Evolutionary conservation across 2,888 invertebrate species (phyloP), one percentile per base, ranked within the genome.

Genomic region (Drosophila conformis): DNA sequence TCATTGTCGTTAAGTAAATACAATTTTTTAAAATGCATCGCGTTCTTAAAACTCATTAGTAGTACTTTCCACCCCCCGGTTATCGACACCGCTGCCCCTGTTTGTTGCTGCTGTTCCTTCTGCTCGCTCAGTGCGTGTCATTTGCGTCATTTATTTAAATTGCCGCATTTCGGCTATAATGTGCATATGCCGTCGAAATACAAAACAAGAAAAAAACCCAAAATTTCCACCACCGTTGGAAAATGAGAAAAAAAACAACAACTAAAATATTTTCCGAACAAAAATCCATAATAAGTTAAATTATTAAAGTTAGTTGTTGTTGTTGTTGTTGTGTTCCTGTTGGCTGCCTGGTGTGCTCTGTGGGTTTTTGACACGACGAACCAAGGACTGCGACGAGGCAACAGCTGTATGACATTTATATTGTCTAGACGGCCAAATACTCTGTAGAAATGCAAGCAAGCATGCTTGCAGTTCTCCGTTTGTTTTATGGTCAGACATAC

Each of bases 131-230:
- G 82, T 89, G 85, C 89, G 89, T 84, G 79, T 80, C 83, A 76
- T 85, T 76, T 61, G 83, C 86, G 83, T 85, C 88, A 80, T 89
- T 90, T 89, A 90, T 89, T 89, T 88, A 89, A 89, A 90, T 89
- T 90, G 90, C 90, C 87, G 70, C 78, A 82, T 83, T 90, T 84
- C 58, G 79, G 67, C 62, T 63, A 69, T 83, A 88, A 83, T 88
- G 83, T 83, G 83, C 89, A 83, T 86, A 86, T 88, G 89, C 87
- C 78, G 52, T 13, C 52, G 46, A 56, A 66, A 61, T 27, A 59
- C 15, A 64, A 54, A 60, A 33, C 46, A 48, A 49, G 35, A 38
- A 48, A 58, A 58, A 66, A 76, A 72, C 73, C 46, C 54, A 40
- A 68, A 80, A 67, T 80, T 75, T 78, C 81, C 86, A 80, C 84